phyloP scores from a whole-genome alignment of 2,113 vertebrate species.

The Hoplias malabaricus region DNA sequence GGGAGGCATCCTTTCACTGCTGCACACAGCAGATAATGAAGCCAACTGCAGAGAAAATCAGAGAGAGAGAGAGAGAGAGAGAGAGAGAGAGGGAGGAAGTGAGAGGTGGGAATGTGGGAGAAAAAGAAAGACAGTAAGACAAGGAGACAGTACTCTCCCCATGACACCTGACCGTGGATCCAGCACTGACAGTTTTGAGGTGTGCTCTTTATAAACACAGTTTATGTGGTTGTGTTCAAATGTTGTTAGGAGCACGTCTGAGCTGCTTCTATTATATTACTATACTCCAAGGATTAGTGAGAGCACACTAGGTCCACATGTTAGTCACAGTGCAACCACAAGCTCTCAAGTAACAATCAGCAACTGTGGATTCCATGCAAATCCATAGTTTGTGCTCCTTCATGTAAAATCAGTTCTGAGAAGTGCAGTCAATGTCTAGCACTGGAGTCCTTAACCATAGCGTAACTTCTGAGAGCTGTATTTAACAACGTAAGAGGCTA shows the following conservation, averaged over 20 bases:
- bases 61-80: constrained; percentile 2
- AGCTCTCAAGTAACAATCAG: background rate
- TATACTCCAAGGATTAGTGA: background rate
- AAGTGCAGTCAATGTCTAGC: background rate
- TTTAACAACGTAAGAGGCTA: background rate
- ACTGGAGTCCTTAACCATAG: background rate
- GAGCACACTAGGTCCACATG: background rate
- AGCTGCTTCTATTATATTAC: background rate
- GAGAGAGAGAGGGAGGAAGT: background rate
- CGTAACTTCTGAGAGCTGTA: background rate
- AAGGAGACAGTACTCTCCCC: constrained; percentile 5
- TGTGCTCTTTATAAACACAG: constrained; percentile 4
- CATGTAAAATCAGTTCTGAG: background rate
- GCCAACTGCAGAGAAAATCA: constrained; percentile 48
- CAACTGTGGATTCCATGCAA: background rate
- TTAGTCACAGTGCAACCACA: background rate
- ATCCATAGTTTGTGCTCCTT: background rate
- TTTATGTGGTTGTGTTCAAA: background rate
- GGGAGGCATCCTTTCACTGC: constrained; percentile 28
- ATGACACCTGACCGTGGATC: constrained; percentile 23
- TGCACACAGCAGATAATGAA: constrained; percentile 52
- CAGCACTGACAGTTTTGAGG: constrained; percentile 12
- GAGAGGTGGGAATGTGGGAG: too few species aligned
- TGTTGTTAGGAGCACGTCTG: background rate
- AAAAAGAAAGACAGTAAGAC: too few species aligned